phyloP scores from a whole-genome alignment of 2,888 invertebrate species.

The Drosophila melanocephala region DNA sequence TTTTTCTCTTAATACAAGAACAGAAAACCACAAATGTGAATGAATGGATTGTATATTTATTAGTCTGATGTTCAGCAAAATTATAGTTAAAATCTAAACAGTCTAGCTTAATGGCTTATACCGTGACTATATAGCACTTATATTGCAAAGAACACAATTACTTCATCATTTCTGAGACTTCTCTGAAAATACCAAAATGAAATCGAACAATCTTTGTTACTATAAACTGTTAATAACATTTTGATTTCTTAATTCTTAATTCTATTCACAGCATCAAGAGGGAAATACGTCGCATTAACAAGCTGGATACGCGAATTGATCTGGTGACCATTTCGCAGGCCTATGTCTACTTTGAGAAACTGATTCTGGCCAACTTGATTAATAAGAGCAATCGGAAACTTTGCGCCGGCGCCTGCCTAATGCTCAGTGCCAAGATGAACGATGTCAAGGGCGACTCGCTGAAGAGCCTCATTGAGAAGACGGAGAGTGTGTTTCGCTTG shows the following conservation, averaged over 20 bases:
- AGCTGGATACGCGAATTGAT: slow-evolving; percentile 93
- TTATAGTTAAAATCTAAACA: not conserved
- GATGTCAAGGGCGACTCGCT: slow-evolving; percentile 97
- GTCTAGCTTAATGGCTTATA: not conserved
- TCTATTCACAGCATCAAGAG: slow-evolving; percentile 91
- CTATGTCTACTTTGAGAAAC: slow-evolving; percentile 99
- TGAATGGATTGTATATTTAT: not conserved
- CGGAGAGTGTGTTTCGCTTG: slow-evolving; percentile 95
- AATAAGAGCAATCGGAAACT: slow-evolving; percentile 98
- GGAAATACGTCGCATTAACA: slow-evolving; percentile 97
- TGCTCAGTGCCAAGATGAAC: slow-evolving; percentile 98
- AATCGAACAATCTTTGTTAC: too few species aligned
- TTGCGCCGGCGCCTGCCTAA: slow-evolving; percentile 97
- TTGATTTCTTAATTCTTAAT: not conserved
- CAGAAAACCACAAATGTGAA: not conserved
- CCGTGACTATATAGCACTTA: not conserved
- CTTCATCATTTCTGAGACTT: not conserved
- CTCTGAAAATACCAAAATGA: not conserved
- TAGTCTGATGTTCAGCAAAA: not conserved
- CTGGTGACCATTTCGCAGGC: slow-evolving; percentile 97
- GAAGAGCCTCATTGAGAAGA: slow-evolving; percentile 95
- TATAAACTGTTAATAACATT: not conserved
- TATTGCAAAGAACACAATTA: not conserved
- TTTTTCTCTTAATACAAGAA: not conserved
- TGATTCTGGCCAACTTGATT: slow-evolving; percentile 95